These are phyloP conservation scores for Coptodon bakossiorum DNA, from an alignment of 2,113 vertebrate genomes.

Conservation along the genomic window DNA sequence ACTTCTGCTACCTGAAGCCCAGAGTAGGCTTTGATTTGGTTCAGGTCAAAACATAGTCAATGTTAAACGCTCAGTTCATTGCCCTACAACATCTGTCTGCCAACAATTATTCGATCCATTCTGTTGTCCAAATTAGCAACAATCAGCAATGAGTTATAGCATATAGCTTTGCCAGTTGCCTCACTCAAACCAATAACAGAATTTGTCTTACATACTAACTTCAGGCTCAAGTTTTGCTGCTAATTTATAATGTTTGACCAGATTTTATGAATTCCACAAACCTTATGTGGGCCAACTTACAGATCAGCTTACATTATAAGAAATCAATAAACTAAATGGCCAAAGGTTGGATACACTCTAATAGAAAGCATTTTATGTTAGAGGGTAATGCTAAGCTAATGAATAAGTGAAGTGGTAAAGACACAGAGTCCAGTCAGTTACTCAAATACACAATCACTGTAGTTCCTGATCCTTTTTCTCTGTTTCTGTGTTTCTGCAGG, in stretches of 20 bases:
- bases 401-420: background rate
- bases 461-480: background rate
- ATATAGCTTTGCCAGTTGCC: accelerated
- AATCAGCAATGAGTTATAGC: background rate
- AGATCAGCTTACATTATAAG: background rate
- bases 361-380: background rate
- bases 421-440: background rate
- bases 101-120: accelerated
- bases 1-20: background rate
- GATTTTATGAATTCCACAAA: background rate
- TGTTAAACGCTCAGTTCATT: accelerated
- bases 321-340: background rate
- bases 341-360: background rate
- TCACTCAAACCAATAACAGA: background rate
- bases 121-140: background rate
- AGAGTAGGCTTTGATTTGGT: background rate
- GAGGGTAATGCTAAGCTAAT: background rate
- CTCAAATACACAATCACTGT: background rate
- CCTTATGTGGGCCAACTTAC: background rate
- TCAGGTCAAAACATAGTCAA: background rate
- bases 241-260: background rate
- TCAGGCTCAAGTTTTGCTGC: background rate
- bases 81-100: background rate
- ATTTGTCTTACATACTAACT: background rate
- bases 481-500: constrained; percentile 69